phyloP scores from a whole-genome alignment of 2,888 invertebrate genomes.

The Scaptomyza caliginosa region DNA sequence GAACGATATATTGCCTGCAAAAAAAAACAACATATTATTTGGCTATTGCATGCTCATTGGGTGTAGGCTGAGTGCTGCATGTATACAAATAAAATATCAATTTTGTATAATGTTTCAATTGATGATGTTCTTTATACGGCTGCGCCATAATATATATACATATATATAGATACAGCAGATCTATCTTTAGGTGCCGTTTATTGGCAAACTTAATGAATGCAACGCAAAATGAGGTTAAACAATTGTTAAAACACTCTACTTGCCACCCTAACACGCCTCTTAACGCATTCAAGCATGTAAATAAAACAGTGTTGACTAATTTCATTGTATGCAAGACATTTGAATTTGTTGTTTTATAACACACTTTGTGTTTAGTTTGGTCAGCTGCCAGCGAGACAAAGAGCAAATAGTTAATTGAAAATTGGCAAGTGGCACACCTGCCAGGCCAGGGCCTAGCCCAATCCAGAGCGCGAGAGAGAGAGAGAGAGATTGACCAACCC shows the following conservation, averaged over 20 bases:
- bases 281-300: conserved; percentile 1
- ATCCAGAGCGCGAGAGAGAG: not conserved
- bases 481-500: conserved; percentile 3
- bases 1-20: too few relatives aligned
- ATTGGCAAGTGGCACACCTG: conserved; percentile 37
- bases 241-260: not conserved
- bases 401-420: conserved; percentile 26
- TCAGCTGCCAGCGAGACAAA: conserved; percentile 21
- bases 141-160: too few relatives aligned
- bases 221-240: conserved; percentile 6
- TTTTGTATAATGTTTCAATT: too few relatives aligned
- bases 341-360: not conserved
- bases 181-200: too few relatives aligned
- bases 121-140: too few relatives aligned
- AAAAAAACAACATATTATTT: too few relatives aligned
- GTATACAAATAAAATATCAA: too few relatives aligned
- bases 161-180: too few relatives aligned
- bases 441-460: conserved; percentile 9
- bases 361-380: conserved; percentile 12
- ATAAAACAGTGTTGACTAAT: conserved; percentile 20
- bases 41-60: conserved; percentile 1
- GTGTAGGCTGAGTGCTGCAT: not conserved
- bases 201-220: too few relatives aligned
- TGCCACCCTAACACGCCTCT: not conserved
- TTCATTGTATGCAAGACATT: conserved; percentile 19